A percentile compares a stretch with the other conserved stretches of the same genome.
phyloP scores from a whole-genome alignment of 2,113 vertebrate genomes.

The Chloropsis hardwickii region DNA sequence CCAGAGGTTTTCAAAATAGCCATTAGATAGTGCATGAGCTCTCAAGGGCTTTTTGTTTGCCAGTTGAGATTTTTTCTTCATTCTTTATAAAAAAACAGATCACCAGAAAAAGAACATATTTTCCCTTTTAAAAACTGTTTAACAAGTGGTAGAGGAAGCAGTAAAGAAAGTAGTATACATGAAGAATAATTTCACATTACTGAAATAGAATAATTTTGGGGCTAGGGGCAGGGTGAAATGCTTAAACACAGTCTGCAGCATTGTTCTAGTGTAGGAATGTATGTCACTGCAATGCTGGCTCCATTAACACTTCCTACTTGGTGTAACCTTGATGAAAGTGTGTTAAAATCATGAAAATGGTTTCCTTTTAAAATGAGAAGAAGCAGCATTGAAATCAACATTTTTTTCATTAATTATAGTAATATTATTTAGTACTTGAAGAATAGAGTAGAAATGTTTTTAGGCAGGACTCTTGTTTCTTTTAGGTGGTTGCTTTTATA shows the following conservation, averaged over 20 bases:
- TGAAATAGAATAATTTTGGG: neutral
- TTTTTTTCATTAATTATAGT: neutral
- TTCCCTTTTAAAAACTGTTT: neutral
- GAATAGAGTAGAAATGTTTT: neutral
- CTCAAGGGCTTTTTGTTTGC: neutral
- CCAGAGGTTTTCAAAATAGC: neutral
- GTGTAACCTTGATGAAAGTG: neutral
- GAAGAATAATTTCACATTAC: neutral
- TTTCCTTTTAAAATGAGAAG: neutral
- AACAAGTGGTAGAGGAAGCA: neutral
- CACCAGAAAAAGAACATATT: neutral
- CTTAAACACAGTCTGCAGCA: neutral
- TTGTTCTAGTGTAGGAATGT: neutral
- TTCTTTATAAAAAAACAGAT: neutral
- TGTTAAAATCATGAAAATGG: neutral
- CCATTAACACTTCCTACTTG: slow-evolving; percentile 2
- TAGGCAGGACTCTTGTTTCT: neutral
- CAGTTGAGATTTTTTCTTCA: neutral
- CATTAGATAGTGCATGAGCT: neutral
- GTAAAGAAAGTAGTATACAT: neutral
- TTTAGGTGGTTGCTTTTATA: neutral
- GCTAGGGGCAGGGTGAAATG: neutral
- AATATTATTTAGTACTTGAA: neutral
- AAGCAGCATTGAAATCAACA: neutral
- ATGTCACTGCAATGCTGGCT: neutral